A percentile compares a stretch with the other conserved stretches of the same genome.
phyloP scores from a whole-genome alignment of 2,797 vertebrate genomes.

The Pyrocephalus nanus region DNA sequence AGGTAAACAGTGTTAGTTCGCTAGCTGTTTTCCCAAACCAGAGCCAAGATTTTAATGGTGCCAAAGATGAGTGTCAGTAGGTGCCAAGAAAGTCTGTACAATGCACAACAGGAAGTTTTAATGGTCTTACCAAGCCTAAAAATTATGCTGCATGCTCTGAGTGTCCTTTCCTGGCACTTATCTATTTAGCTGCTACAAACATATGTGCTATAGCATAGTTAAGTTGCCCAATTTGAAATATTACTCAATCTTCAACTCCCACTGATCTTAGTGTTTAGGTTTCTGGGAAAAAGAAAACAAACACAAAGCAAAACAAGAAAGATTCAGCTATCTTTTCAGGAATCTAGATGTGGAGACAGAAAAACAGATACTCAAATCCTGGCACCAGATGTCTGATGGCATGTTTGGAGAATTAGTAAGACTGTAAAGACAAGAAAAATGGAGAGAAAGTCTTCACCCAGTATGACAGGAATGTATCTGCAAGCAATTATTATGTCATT shows the following conservation, averaged over 20 bases:
- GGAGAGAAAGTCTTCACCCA: neutral
- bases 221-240: neutral
- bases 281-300: neutral
- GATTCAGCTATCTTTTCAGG: neutral
- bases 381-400: slow-evolving; percentile 28
- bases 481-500: slow-evolving; percentile 41
- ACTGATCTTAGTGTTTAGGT: neutral
- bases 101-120: neutral
- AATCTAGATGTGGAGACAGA: slow-evolving; percentile 3
- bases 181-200: neutral
- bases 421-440: slow-evolving; percentile 37
- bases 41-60: neutral
- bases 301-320: neutral
- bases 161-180: neutral
- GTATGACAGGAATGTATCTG: slow-evolving; percentile 17
- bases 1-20: neutral
- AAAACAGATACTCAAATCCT: slow-evolving; percentile 16
- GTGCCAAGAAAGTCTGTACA: neutral
- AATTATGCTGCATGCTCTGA: neutral
- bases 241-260: neutral
- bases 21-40: neutral
- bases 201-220: neutral
- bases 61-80: neutral
- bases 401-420: slow-evolving; percentile 16
- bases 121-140: neutral